Evolutionary conservation across 2,888 invertebrate species (phyloP), one percentile per base, ranked within the genome.

Genomic region (Pantelozetes paolii): DNA sequence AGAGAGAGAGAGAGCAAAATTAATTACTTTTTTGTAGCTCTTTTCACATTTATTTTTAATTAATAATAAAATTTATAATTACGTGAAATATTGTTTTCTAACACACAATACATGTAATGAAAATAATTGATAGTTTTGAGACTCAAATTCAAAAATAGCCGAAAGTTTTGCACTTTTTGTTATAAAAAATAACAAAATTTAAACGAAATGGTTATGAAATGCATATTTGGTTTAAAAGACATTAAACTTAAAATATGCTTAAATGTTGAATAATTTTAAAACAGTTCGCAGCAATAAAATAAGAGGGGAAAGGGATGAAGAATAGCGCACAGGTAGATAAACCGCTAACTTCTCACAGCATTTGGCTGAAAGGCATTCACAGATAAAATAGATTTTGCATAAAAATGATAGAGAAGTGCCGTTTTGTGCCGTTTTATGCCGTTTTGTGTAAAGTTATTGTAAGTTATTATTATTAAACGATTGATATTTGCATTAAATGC

Each of bases 351-450:
- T 28, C 32, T 32, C 13, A 30, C 18, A 18, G 18, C 32, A 62
- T 62, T 62, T 62, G 23, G 62, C 62, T 62, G 32, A 62, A 62
- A 62, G 62, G 62, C 36, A 62, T 62, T 23, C 62, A 62, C 28
- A n/a, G 28, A 36, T 62, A 28, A 36, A 50, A 36, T 32, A 23
- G 11, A 20, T 23, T 54, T 26, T 54, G 23, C 20, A 54, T 54
- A 23, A 1, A 54, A 54, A 54, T 54, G 26, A 54, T 54, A 54
- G 20, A 54, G 20, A 8, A 23, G 54, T 54, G 20, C 54, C 20
- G 20, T 48, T 20, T 20, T 18, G 45, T n/a, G 6, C 45, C 2
- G 13, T 45, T 18, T 11, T 20, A 20, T 48, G 48, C 48, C n/a
- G n/a, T n/a, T n/a, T n/a, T n/a, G n/a, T n/a, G 11, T 48, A 48